Conservation (phyloP, 1,140 invertebrate genomes). For the Grapholita molesta region DNA sequence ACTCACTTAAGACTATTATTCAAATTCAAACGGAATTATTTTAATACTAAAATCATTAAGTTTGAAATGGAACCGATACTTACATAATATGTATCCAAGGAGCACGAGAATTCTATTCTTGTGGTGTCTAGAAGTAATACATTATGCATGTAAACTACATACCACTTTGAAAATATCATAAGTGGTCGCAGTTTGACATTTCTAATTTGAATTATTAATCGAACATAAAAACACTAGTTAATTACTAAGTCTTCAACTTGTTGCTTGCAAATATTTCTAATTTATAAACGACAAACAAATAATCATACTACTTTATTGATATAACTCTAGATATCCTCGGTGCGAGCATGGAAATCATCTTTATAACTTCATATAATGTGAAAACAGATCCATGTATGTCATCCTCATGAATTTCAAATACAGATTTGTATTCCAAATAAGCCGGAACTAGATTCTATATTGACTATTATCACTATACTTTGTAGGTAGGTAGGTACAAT, state of each 20-base stretch:
- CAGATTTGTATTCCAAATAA: not conserved
- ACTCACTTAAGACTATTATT: too few relatives aligned
- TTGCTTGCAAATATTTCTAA: constrained; percentile 13
- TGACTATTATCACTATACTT: not conserved
- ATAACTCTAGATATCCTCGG: constrained; percentile 16
- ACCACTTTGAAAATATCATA: not conserved
- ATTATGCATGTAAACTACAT: not conserved
- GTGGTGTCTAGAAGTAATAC: not conserved
- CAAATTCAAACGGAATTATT: too few relatives aligned
- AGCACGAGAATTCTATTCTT: not conserved
- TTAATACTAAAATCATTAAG: too few relatives aligned
- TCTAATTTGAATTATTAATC: not conserved
- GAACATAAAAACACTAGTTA: constrained; percentile 11
- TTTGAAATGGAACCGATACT: too few relatives aligned
- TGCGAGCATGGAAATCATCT: not conserved
- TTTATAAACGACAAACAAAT: constrained; percentile 8
- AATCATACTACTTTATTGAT: constrained; percentile 14
- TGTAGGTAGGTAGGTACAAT: too few relatives aligned
- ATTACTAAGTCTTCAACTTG: constrained; percentile 11
- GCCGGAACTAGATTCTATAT: not conserved
- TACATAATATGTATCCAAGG: not conserved
- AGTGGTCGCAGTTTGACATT: not conserved
- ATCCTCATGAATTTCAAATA: constrained; percentile 13
- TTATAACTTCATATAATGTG: constrained; percentile 3
- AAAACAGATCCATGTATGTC: not conserved